Conservation (phyloP, 1,140 invertebrate genomes). For the Drosophila teissieri region DNA sequence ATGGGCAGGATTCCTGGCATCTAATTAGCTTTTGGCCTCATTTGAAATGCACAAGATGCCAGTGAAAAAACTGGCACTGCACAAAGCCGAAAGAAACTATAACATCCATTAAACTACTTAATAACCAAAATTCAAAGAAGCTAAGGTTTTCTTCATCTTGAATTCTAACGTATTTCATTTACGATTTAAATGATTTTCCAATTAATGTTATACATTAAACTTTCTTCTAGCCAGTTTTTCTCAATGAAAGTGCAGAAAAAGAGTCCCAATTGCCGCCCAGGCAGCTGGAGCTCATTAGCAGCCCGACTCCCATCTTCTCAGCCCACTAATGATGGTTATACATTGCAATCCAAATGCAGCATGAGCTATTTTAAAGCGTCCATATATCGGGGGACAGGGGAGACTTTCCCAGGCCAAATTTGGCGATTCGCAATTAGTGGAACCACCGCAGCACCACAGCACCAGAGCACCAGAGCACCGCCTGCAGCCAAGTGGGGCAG, state of each 20-base stretch:
- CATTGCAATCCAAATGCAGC: conserved; percentile 7
- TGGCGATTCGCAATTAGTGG: conserved; percentile 81
- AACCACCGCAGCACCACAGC: conserved; percentile 53
- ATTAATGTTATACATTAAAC: no score
- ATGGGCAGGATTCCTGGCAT: conserved; percentile 29
- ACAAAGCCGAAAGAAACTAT: background rate
- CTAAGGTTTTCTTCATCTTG: no score
- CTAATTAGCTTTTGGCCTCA: conserved; percentile 76
- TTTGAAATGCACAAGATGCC: conserved; percentile 63
- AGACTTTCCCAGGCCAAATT: conserved; percentile 50
- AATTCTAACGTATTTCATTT: background rate
- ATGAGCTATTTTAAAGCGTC: conserved; percentile 11
- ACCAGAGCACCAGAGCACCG: conserved; percentile 57
- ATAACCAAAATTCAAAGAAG: background rate
- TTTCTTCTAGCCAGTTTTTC: background rate
- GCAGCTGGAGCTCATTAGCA: conserved; percentile 59
- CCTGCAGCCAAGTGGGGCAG: conserved; percentile 49
- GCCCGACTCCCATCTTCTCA: background rate
- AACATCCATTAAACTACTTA: background rate
- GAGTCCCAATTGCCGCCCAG: conserved; percentile 21
- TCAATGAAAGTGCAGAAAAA: background rate
- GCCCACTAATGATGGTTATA: conserved; percentile 19
- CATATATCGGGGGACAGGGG: conserved; percentile 3
- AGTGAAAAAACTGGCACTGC: conserved; percentile 14
- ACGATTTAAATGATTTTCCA: no score